phyloP scores from a whole-genome alignment of 2,797 vertebrate genomes.

The Tenualosa ilisha region DNA sequence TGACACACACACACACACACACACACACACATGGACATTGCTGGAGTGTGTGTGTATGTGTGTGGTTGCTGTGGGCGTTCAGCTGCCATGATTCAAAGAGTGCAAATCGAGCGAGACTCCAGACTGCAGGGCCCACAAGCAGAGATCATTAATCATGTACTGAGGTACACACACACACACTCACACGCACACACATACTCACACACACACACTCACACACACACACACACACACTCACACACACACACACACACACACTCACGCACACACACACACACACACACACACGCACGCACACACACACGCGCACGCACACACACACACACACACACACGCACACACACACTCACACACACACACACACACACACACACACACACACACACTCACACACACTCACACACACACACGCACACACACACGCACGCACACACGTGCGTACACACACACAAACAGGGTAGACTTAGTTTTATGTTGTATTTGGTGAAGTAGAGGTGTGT shows the following conservation, averaged over 20 bases:
- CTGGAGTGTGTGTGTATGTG: too few species aligned
- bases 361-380: neutral
- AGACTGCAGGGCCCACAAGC: neutral
- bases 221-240: too few species aligned
- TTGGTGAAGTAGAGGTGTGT: too few species aligned
- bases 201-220: conserved; percentile 51
- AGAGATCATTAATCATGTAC: neutral
- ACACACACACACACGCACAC: neutral
- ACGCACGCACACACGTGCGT: neutral
- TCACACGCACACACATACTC: conserved; percentile 27
- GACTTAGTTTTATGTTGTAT: too few species aligned
- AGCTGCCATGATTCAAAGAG: neutral
- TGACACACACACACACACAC: too few species aligned
- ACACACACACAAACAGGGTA: neutral
- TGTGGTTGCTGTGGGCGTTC: too few species aligned
- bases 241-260: neutral
- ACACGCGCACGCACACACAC: too few species aligned
- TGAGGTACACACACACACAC: neutral
- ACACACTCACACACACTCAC: too few species aligned
- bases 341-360: neutral
- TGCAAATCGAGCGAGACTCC: neutral
- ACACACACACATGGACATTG: too few species aligned
- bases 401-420: neutral
- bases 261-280: conserved; percentile 1
- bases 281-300: neutral